phyloP scores from a whole-genome alignment of 2,113 vertebrate species.

The Lagopus muta region DNA sequence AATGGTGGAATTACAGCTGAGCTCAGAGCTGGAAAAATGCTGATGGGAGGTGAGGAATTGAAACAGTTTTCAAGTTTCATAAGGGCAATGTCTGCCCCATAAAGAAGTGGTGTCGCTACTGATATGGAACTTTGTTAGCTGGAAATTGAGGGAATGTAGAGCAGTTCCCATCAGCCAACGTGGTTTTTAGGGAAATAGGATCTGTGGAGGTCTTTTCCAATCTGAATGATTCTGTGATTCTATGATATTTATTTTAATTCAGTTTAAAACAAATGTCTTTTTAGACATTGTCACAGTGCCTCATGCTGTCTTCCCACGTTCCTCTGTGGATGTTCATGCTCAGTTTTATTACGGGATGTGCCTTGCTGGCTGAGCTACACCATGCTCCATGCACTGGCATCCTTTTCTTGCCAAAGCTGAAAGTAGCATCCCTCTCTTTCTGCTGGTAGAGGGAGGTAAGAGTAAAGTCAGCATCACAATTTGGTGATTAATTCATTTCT shows the following conservation, averaged over 20 bases:
- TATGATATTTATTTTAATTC: too few species aligned
- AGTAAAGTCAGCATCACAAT: not conserved
- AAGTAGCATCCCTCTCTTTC: not conserved
- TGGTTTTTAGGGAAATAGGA: not conserved
- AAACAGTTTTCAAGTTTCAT: not conserved
- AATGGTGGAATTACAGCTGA: not conserved
- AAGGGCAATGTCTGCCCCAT: not conserved
- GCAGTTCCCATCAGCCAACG: not conserved
- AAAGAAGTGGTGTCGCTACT: not conserved
- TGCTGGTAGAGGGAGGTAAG: not conserved
- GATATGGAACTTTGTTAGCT: not conserved
- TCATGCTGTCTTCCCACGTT: not conserved
- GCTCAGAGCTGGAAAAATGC: not conserved
- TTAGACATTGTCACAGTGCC: not conserved
- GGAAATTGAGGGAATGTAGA: not conserved
- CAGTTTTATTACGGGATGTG: not conserved
- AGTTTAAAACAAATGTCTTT: not conserved
- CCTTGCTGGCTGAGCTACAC: not conserved
- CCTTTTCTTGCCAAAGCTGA: not conserved
- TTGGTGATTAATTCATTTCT: not conserved
- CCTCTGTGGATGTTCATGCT: not conserved
- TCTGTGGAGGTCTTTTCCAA: not conserved
- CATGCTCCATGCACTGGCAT: not conserved
- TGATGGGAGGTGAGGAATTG: not conserved
- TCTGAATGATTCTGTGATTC: too few species aligned